Conservation (phyloP, 2,888 invertebrate genomes). For the Tanypteryx hageni region DNA sequence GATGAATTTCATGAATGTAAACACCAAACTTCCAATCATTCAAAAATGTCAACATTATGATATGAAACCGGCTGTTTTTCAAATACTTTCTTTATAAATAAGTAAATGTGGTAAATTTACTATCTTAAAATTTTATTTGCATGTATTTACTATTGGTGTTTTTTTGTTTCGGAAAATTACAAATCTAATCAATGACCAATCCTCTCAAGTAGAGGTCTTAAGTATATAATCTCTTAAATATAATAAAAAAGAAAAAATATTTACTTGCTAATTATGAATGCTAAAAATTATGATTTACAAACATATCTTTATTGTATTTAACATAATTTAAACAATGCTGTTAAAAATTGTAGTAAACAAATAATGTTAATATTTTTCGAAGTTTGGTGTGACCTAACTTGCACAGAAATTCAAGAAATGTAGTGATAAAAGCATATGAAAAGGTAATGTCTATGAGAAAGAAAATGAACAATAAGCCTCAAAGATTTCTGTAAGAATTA, state of each 20-base stretch:
- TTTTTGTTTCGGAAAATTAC: too few species aligned
- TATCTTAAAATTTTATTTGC: too few species aligned
- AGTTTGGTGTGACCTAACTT: neutral
- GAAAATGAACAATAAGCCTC: too few species aligned
- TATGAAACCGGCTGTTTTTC: too few species aligned
- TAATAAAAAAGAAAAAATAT: neutral
- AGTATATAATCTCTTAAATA: neutral
- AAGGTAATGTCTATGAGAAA: too few species aligned
- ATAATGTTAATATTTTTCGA: neutral
- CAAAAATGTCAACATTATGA: neutral
- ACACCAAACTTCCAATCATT: conserved; percentile 9
- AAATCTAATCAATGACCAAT: neutral
- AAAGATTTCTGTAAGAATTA: too few species aligned
- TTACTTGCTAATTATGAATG: neutral
- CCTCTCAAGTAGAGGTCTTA: neutral
- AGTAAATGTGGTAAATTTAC: too few species aligned
- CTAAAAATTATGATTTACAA: neutral
- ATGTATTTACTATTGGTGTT: neutral
- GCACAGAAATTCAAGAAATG: neutral
- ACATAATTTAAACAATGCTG: neutral
- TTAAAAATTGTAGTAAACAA: too few species aligned
- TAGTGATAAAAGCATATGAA: too few species aligned
- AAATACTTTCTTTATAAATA: too few species aligned
- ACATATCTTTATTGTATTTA: neutral
- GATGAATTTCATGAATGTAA: neutral